Base-by-base conservation (phyloP, 2,888 invertebrate genomes). In the Drosophila mimetica region DNA sequence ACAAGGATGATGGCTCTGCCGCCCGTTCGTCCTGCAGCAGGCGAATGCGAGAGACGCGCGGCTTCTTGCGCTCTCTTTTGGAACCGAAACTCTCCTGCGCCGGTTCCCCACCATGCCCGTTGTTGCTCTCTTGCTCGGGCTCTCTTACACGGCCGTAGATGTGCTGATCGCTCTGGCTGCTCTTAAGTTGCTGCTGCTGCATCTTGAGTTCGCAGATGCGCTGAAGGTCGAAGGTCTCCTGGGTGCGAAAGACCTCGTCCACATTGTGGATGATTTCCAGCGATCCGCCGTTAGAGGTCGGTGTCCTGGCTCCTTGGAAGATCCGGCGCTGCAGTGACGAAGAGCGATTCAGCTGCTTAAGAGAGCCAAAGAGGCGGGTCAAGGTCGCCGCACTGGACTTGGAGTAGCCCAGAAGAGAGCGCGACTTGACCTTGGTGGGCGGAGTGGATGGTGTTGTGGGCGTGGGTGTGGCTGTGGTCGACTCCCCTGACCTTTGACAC, bases 251-350 rank as follows among this genome's bases (percentile, higher is more conserved):
- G 0, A 91, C 91, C 55, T 90, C 91, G 37, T 90, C 91, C 39
- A 91, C 90, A 72, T 92, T 90, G 74, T 92, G 91, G 20, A 91
- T 84, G 25, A 92, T 91, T 59, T 91, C 89, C 46, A 91, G 71
- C 1, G 86, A 86, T 13, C 82, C 36, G 14, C 11, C 25, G 34
- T 46, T 71, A 70, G 11, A 22, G 4, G 30, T 46, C 58, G 30
- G 20, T 71, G 79, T 25, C 25, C 25, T 25, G 0, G 25, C 1
- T 5, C 25, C 25, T 7, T 25, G 75, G 36, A 75, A 79, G 13
- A 82, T 52, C 13, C 74, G 74, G 5, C 84, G 74, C 53, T 86
- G 86, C 64, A 86, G 67, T 58, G 84, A 84, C 13, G 71, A 70
- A 1, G 78, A 71, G 13, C 86, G 86, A 52, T 86, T 84, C 8